phyloP scores from a whole-genome alignment of 2,888 invertebrate species.

The Dichetophora obliterata region DNA sequence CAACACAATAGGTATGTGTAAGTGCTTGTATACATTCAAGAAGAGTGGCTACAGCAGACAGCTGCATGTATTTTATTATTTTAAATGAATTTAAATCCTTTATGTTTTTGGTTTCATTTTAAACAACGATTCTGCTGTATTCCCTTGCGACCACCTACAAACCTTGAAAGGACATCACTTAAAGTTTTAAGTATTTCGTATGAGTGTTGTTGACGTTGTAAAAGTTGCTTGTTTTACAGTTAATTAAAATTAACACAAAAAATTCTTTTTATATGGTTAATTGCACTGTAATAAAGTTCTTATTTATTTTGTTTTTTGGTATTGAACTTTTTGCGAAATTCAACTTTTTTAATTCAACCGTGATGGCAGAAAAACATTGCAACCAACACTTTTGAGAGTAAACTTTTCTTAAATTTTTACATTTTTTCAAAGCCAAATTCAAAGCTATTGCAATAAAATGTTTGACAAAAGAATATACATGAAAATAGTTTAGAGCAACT shows the following conservation, averaged over 20 bases:
- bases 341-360: conserved; percentile 1
- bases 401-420: no score
- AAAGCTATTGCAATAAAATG: no score
- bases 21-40: no score
- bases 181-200: not conserved
- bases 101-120: not conserved
- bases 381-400: no score
- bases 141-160: not conserved
- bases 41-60: no score
- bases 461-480: no score
- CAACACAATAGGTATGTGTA: no score
- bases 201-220: not conserved
- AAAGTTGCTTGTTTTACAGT: not conserved
- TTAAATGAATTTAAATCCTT: not conserved
- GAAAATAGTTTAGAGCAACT: no score
- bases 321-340: not conserved
- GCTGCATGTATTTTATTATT: no score
- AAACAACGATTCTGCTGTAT: not conserved
- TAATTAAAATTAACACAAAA: not conserved
- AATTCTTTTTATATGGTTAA: not conserved
- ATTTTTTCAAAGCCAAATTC: no score
- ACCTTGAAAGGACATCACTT: not conserved
- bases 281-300: not conserved
- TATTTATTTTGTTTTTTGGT: not conserved
- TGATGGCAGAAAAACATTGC: no score